Evolutionary conservation across 2,113 vertebrate species (phyloP), one percentile per base, ranked within the genome.

Genomic region (Megaceryle maxima): DNA sequence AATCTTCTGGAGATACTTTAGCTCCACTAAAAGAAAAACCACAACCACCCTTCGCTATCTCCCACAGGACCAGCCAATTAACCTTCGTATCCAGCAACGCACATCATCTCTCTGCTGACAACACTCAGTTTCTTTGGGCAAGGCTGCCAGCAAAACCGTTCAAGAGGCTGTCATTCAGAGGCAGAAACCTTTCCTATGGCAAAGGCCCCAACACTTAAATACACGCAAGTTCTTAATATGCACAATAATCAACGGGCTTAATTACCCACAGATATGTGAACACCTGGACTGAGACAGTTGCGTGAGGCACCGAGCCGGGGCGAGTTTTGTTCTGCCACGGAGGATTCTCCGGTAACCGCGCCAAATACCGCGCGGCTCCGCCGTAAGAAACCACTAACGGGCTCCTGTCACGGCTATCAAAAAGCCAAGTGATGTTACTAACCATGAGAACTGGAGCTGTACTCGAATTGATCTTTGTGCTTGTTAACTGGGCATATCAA

Each of bases 321-420:
- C 0, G 0, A 37, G 10, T 9, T 5, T 29, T 5, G 16, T 22
- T 8, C 21, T 15, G 59, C 37, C 11, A 3, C 0, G 0, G 35
- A 46, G 0, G 0, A 50, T 59, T 3, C 63, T 46, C 25, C 33
- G 44, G 31, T 13, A 26, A 6, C 22, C 3, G 1, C 0, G 2
- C n/a, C 37, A 51, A 69, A 44, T 5, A 3, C 57, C 1, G 1
- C 46, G 2, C 0, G 13, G 39, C 35, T 62, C 48, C 29, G 19
- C 26, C 0, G 31, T 3, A 6, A 33, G n/a, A 33, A 67, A 84
- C 16, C 37, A 7, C 63, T 6, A 4, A 28, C 2, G 1, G 78
- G 55, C 20, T 81, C 55, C 59, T 69, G 31, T 8, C 44, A 7
- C 1, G 2, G 13, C 51, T 24, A 57, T 56, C 68, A 19, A 37